Base-by-base conservation (phyloP, 30 jellyfish, hydroid and myxozoan genomes). In the Nemopilema nomurai region DNA sequence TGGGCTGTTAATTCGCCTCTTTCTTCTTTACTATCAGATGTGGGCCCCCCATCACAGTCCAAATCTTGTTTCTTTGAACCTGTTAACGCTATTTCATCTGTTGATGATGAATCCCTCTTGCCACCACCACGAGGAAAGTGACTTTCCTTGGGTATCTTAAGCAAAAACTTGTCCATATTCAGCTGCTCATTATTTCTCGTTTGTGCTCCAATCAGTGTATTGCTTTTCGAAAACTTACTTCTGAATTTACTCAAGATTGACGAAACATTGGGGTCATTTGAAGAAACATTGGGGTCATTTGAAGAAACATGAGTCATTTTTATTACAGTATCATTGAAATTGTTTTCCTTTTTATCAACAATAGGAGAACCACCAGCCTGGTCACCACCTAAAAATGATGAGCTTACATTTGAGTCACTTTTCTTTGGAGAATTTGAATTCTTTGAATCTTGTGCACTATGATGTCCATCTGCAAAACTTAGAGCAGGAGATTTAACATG, bases 81-180 rank as follows among this genome's bases (percentile, higher is more conserved):
- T n/a, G n/a, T n/a, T n/a, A n/a, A n/a, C n/a, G n/a, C n/a, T n/a
- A n/a, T n/a, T n/a, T n/a, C n/a, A n/a, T n/a, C n/a, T n/a, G n/a
- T n/a, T n/a, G n/a, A n/a, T n/a, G n/a, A n/a, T n/a, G n/a, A n/a
- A n/a, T n/a, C n/a, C n/a, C n/a, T n/a, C n/a, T n/a, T n/a, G n/a
- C n/a, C n/a, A n/a, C n/a, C n/a, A n/a, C n/a, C n/a, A n/a, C n/a
- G n/a, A n/a, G n/a, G n/a, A n/a, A n/a, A 3, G 57, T 41, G 9
- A 0, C 31, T 69, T 24, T 81, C 82, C 53, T 69, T 82, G 28
- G 69, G 0, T 1, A 84, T 30, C 49, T 78, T 74, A 49, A 49
- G 17, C 0, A 87, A 41, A 67, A 84, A 84, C 29, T 28, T 84
- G 4, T 84, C 93, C 18, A 84, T 84, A 22, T 74, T 50, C 19